These are phyloP conservation scores for Volucella inanis DNA, from an alignment of 2,888 invertebrate species.

Conservation along the genomic window DNA sequence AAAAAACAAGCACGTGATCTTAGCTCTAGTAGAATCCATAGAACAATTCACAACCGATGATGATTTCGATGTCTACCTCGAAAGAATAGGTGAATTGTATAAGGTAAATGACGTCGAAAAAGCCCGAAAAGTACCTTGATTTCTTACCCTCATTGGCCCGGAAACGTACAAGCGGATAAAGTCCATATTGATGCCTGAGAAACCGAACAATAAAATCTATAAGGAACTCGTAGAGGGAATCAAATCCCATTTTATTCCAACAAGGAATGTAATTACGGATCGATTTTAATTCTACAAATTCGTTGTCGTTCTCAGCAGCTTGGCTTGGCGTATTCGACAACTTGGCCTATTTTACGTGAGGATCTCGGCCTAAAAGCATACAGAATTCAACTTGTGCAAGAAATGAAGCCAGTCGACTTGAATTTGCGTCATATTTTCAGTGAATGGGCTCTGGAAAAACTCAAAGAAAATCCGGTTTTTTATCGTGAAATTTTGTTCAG, in stretches of 20 bases:
- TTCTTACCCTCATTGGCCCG: constrained; percentile 12
- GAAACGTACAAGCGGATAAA: constrained; percentile 27
- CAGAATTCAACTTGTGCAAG: too few relatives aligned
- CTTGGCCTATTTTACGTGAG: too few relatives aligned
- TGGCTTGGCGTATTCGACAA: too few relatives aligned
- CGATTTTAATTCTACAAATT: constrained; percentile 31
- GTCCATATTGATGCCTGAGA: constrained; percentile 22
- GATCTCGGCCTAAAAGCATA: too few relatives aligned
- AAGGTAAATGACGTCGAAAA: constrained; percentile 34
- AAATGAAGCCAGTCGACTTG: too few relatives aligned
- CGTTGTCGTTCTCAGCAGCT: too few relatives aligned
- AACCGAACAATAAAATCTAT: constrained; percentile 3
- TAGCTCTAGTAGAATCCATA: constrained; percentile 9
- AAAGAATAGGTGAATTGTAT: constrained; percentile 26
- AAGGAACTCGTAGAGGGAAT: constrained; percentile 18
- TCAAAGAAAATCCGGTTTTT: too few relatives aligned
- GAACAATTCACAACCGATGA: constrained; percentile 19
- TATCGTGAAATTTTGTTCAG: too few relatives aligned
- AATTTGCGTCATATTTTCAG: too few relatives aligned
- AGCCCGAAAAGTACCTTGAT: constrained; percentile 24
- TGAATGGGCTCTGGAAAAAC: too few relatives aligned
- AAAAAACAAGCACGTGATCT: not conserved
- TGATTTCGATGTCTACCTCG: constrained; percentile 25
- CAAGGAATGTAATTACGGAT: constrained; percentile 25
- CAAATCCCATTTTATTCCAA: constrained; percentile 25